Base-by-base conservation (phyloP, 2,888 invertebrate species). In the Emesis castigata region DNA sequence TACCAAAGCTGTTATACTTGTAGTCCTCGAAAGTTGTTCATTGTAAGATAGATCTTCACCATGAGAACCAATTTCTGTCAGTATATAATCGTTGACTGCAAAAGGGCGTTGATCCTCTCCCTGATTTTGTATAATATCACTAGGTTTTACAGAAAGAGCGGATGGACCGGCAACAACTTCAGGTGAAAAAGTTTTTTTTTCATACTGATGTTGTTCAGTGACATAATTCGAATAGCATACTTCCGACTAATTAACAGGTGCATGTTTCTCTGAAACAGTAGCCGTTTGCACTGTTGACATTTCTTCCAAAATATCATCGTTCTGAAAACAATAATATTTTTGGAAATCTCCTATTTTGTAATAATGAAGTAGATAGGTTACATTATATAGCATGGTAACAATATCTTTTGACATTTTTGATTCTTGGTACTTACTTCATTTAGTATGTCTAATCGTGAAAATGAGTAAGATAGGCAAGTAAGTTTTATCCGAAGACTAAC, bases 221-320 rank as follows among this genome's bases (percentile, higher is more conserved):
- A 53, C 53, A 56, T 18, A 18, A 20, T 16, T 39, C 44, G 58
- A 22, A 11, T 61, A 8, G 9, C 22, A 22, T 22, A n/a, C 44
- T 7, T 62, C 68, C 9, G 70, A 20, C 11, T 62, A 58, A 73
- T 66, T 58, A 11, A 69, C 34, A 22, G 61, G 64, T 14, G 16
- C 26, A 18, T 22, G 20, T 85, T 0, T 83, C 75, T 73, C 31
- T 29, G 7, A 53, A 53, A 18, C 53, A 53, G 53, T 53, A 53
- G 53, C 18, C 18, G 18, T 53, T 53, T 53, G 18, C 18, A 53
- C 53, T 53, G 53, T 18, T 53, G 18, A 53, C 53, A 8, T 53
- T 8, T 53, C 53, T 53, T 53, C 53, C 2, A 18, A 53, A 53
- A 53, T 18, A 18, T 53, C n/a, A 44, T 44, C 44, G 44, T 44